Percentiles rank a stretch among this genome's conserved stretches.
Conservation (phyloP, 2,113 vertebrate genomes). For the Psilopsiagon aurifrons region DNA sequence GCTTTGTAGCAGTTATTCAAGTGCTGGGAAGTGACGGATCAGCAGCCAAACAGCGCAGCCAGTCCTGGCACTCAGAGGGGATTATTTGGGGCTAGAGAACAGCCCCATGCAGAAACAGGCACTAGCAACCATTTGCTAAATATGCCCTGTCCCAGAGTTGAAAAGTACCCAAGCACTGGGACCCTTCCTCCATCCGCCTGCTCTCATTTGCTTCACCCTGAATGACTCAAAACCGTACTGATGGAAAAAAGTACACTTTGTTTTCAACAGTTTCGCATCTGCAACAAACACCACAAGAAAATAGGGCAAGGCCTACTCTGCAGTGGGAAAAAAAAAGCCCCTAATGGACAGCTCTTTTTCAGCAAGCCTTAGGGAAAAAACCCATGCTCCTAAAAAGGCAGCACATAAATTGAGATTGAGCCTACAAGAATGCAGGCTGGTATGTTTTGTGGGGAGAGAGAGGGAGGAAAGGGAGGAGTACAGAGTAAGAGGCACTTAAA, state of each 20-base stretch:
- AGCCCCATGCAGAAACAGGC: not conserved
- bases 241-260: not conserved
- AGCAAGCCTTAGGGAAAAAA: not conserved
- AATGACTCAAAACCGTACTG: accelerated
- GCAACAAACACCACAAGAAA: not conserved
- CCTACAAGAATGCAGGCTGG: not conserved
- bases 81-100: not conserved
- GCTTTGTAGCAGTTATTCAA: not conserved
- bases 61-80: not conserved
- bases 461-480: not conserved
- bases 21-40: not conserved
- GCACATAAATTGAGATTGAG: slow-evolving; percentile 21
- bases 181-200: not conserved
- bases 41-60: slow-evolving; percentile 25
- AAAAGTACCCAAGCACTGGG: not conserved
- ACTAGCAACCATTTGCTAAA: not conserved
- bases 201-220: not conserved
- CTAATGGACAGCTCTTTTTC: not conserved
- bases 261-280: slow-evolving; percentile 1
- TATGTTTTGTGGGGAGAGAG: not conserved
- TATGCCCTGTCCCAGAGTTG: not conserved
- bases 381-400: not conserved
- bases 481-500: slow-evolving; percentile 17
- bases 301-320: not conserved
- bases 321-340: not conserved